Conservation (phyloP, 2,888 invertebrate species). For the Philhelius pedissequus region DNA sequence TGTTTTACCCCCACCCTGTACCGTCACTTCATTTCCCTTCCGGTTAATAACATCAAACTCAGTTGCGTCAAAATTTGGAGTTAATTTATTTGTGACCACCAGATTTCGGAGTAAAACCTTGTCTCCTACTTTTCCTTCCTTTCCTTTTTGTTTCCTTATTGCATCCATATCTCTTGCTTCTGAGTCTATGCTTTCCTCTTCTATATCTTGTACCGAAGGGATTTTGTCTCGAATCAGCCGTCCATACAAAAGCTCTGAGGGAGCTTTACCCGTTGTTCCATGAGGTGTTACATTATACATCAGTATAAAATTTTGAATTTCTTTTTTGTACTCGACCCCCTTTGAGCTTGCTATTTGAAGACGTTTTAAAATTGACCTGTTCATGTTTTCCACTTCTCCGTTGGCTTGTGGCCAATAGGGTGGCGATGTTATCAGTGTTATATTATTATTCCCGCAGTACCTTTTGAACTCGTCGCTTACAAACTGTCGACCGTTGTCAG, state of each 20-base stretch:
- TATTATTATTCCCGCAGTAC: no score
- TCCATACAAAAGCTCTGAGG: conserved; percentile 32
- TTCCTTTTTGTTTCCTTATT: conserved; percentile 35
- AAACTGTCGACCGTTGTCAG: no score
- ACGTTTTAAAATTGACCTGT: conserved; percentile 23
- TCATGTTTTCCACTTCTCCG: no score
- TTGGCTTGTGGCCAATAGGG: no score
- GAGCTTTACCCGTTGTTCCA: conserved; percentile 41
- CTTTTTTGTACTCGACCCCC: conserved; percentile 19
- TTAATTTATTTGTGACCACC: conserved; percentile 56
- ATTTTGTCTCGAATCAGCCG: conserved; percentile 31
- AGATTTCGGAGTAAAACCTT: conserved; percentile 54
- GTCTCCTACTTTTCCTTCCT: conserved; percentile 28
- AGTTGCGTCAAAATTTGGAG: conserved; percentile 34
- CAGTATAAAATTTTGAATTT: conserved; percentile 38
- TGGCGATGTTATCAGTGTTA: no score
- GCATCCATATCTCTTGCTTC: conserved; percentile 30
- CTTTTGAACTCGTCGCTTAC: no score
- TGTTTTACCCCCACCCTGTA: not conserved
- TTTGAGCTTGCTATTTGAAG: conserved; percentile 45
- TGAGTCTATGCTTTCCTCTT: conserved; percentile 6
- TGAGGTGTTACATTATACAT: conserved; percentile 54
- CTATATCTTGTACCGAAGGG: conserved; percentile 27
- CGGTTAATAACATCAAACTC: conserved; percentile 41
- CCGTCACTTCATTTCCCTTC: conserved; percentile 41